These are phyloP conservation scores for Antheraea assamensis DNA, from an alignment of 2,888 invertebrate genomes.

Conservation along the genomic window DNA sequence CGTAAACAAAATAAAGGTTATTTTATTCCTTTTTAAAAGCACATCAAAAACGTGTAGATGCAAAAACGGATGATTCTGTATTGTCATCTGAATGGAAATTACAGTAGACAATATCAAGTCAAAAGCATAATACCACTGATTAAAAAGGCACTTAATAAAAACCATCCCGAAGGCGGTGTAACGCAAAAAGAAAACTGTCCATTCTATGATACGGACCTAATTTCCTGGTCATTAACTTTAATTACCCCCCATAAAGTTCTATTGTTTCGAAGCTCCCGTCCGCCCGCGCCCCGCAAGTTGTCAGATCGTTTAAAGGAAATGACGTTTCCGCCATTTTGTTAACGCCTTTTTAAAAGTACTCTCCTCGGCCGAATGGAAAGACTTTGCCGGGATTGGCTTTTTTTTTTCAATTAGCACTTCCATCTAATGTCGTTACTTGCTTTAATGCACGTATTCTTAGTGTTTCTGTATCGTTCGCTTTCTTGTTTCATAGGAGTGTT, in stretches of 20 bases:
- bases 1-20: neutral
- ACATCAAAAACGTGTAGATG: neutral
- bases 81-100: neutral
- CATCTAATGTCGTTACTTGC: neutral
- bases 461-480: neutral
- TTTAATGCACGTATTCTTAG: neutral
- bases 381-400: neutral
- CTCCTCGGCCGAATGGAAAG: slow-evolving; percentile 4
- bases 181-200: slow-evolving; percentile 19
- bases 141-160: slow-evolving; percentile 10
- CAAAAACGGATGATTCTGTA: neutral
- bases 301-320: slow-evolving; percentile 21
- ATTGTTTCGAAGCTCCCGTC: slow-evolving; percentile 16
- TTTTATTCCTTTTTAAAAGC: neutral
- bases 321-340: slow-evolving; percentile 15
- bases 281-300: slow-evolving; percentile 15
- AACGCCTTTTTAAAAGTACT: slow-evolving; percentile 5
- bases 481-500: neutral
- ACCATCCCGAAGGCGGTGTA: slow-evolving; percentile 1
- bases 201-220: slow-evolving; percentile 29
- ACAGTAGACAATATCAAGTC: neutral
- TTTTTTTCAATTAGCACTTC: slow-evolving; percentile 1
- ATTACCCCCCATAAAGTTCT: slow-evolving; percentile 35
- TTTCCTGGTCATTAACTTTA: slow-evolving; percentile 42
- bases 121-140: neutral